Base-by-base conservation (phyloP, 2,888 invertebrate genomes). In the Plagodis pulveraria region DNA sequence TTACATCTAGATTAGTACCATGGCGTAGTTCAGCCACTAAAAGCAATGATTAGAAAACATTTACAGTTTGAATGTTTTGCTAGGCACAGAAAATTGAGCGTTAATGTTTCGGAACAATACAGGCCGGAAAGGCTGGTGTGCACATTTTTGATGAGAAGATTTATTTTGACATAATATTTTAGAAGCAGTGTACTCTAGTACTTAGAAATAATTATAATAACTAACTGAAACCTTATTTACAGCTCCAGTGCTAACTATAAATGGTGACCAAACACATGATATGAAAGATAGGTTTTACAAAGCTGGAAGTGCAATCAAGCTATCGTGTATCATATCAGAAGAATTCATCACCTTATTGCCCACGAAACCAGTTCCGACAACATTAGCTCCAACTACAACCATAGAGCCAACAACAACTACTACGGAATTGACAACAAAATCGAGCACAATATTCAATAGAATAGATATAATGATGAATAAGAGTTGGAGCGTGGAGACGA, bases 261-360 rank as follows among this genome's bases (percentile, higher is more conserved):
- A 95, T 53, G 96, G 96, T 72, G 95, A 96, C 72, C 94, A 95
- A 72, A 95, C 94, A 54, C 94, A 95, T 73, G 95, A 95, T 80
- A 93, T 96, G 53, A 94, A 94, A 72, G 96, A 96, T 83, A 94
- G 95, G 73, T 96, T 95, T 82, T 96, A 95, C 84, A 96, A 96
- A 87, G 94, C 95, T 36, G 96, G 96, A 70, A 96, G 96, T 81
- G 94, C 95, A 56, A 95, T 96, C 70, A 95, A 96, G 82, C 89
- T 96, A 64, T 94, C 94, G 38, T 95, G 95, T 73, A 83, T 88
- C 77, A 89, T 92, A 88, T 89, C 91, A 76, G 91, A 91, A 54
- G 87, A 90, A 58, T 91, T 83, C 61, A 72, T 85, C 46, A 69
- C 78, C 45, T 79, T 84, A 32, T 69, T 88, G 58, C 74, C 86